Base-by-base conservation (phyloP, 2,888 invertebrate genomes). In the Polyploca ridens region DNA sequence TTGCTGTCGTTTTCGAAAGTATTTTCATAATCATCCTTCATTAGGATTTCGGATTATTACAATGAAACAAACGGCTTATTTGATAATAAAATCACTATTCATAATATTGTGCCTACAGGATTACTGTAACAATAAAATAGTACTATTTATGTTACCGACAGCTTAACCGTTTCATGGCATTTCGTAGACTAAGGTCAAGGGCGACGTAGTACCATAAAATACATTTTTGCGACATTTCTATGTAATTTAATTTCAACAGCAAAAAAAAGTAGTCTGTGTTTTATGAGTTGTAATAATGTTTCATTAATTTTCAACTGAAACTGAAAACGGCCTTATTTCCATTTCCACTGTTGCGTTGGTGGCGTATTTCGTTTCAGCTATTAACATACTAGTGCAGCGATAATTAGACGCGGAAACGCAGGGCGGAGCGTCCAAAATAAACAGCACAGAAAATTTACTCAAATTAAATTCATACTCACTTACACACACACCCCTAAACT, bases 351-450 rank as follows among this genome's bases (percentile, higher is more conserved):
- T 44, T 5, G n/a, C 41, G 61, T 41, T 41, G 61, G 16, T 16
- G 27, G 44, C 38, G 41, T 44, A 19, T 44, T 27, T 41, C 44
- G 19, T 16, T 19, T 16, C 44, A 0, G 44, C 61, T 61, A 16
- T 41, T 16, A 19, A 41, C 61, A 61, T 61, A 61, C 33, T 38
- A 27, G 19, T 19, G 61, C 61, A 14, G 27, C 61, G 41, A 41
- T 61, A 41, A 41, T 61, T 33, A 41, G 19, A 61, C 38, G 61
- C 41, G 41, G 41, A 61, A 41, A 41, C 61, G 61, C 16, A 19
- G 7, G 19, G 54, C 61, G 61, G 27, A 13, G 27, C 19, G 38
- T 61, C 41, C 58, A 13, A 38, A 61, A 41, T 35, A 16, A 59
- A n/a, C 16, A 54, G 8, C 54, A 54, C 19, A 54, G 54, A 10